A percentile compares a stretch with the other conserved stretches of the same genome.
Conservation (phyloP, 2,888 invertebrate genomes). For the Lepidochrysops patricia region DNA sequence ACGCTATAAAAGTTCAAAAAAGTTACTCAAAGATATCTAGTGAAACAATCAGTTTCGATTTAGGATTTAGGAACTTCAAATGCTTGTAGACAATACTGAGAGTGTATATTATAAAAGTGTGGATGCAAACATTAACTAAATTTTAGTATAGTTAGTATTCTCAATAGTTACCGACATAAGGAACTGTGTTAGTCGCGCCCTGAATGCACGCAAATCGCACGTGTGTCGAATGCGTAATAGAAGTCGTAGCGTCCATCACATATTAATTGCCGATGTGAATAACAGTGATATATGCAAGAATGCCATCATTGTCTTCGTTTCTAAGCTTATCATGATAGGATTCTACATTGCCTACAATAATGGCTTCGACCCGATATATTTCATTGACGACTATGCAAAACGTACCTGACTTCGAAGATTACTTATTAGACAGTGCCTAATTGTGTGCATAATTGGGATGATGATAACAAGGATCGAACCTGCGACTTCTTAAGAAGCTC, state of each 20-base stretch:
- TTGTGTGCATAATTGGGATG: too few species aligned
- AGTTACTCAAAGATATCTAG: too few species aligned
- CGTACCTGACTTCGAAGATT: too few species aligned
- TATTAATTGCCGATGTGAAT: slow-evolving; percentile 16
- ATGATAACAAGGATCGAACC: too few species aligned
- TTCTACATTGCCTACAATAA: background rate
- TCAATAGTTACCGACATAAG: slow-evolving; percentile 21
- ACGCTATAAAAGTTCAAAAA: background rate
- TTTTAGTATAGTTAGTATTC: background rate
- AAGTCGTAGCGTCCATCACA: slow-evolving; percentile 10
- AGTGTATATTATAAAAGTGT: background rate
- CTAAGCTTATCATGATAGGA: background rate
- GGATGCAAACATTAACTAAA: background rate
- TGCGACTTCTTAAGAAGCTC: too few species aligned
- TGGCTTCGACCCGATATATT: too few species aligned
- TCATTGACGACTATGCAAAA: too few species aligned
- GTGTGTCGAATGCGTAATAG: slow-evolving; percentile 26
- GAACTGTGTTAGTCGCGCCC: slow-evolving; percentile 27
- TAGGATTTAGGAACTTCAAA: background rate
- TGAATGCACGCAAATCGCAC: slow-evolving; percentile 27
- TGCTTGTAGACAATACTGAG: background rate
- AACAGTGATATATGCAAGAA: slow-evolving; percentile 13
- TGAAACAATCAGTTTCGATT: too few species aligned
- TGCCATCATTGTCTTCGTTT: background rate
- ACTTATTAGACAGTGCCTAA: too few species aligned